Base-by-base conservation (phyloP, 2,888 invertebrate species). In the Barypeithes pellucidus region DNA sequence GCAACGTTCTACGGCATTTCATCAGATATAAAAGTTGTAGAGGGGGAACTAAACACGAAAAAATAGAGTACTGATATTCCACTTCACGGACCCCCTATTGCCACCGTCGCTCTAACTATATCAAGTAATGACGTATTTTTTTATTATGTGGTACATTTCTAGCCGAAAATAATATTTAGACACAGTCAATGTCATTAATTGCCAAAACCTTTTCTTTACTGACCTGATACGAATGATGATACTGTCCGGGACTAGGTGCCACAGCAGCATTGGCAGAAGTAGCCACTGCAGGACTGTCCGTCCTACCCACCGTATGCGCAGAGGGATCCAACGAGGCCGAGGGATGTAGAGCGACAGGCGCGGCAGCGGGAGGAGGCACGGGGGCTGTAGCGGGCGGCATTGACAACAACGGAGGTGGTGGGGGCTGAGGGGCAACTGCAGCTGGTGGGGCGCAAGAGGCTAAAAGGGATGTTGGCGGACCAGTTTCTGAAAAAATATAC, bases 361-460 rank as follows among this genome's bases (percentile, higher is more conserved):
- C 85, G 80, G 89, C 83, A 83, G 88, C 87, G 84, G 89, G 87
- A 85, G 88, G 88, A 84, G 90, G 88, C 85, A 90, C 86, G 87
- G 87, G 86, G 86, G 80, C 82, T 18, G 81, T 80, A 22, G 81
- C 80, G 65, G 83, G 82, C 63, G 80, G 79, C 78, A 82, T 79
- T 29, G 81, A 76, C 57, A 80, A 77, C 63, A 82, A 79, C 52
- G 82, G 79, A 59, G 79, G 79, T 70, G 77, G 75, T 22, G 77
- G 75, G 9, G 74, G 78, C 20, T 75, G 75, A 7, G 71, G 71
- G 8, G 75, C 75, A 2, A 75, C 65, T 18, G 72, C 72, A 3
- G 68, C 45, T 14, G 74, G 70, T 7, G 74, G 66, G 5, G 59
- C 54, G 43, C 59, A 67, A 3, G 72, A 14, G 22, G 76, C 76